Evolutionary conservation across 92 coral and sea anemone genomes (phyloP).

Genomic region (Isaurus tuberculatus): DNA sequence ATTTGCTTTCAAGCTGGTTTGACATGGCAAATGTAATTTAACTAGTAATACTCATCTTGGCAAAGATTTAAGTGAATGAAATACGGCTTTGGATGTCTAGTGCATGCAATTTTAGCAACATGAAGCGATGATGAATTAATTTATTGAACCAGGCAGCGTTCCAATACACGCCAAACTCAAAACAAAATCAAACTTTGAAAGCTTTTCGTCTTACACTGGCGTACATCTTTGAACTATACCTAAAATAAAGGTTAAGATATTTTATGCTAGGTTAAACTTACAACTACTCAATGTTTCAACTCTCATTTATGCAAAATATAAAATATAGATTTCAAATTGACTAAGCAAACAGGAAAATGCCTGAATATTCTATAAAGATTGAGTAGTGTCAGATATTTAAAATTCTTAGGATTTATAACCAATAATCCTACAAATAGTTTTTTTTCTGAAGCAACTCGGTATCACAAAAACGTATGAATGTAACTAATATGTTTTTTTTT

Average conservation of each 20-base stretch:
- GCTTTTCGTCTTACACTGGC: not conserved
- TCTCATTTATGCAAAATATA: not conserved
- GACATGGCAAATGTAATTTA: slow-evolving; percentile 23
- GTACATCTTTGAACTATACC: not conserved
- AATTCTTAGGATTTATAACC: not conserved
- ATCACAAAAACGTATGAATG: not conserved
- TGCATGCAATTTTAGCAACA: slow-evolving; percentile 29
- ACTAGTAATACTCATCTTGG: slow-evolving; percentile 26
- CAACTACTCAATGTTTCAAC: not conserved
- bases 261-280: not conserved
- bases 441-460: not conserved
- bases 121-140: slow-evolving; percentile 1
- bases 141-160: slow-evolving; percentile 26
- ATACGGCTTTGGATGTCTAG: slow-evolving; percentile 21
- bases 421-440: not conserved
- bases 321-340: slow-evolving; percentile 9
- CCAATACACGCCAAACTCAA: slow-evolving; percentile 20
- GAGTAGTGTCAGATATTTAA: not conserved
- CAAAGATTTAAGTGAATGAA: slow-evolving; percentile 36
- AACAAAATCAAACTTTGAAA: not conserved
- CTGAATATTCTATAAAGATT: not conserved
- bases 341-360: not conserved
- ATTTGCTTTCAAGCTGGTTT: slow-evolving; percentile 15
- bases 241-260: not conserved
- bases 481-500: not conserved